Base-by-base conservation (phyloP, 2,113 vertebrate genomes). In the Grus americana region DNA sequence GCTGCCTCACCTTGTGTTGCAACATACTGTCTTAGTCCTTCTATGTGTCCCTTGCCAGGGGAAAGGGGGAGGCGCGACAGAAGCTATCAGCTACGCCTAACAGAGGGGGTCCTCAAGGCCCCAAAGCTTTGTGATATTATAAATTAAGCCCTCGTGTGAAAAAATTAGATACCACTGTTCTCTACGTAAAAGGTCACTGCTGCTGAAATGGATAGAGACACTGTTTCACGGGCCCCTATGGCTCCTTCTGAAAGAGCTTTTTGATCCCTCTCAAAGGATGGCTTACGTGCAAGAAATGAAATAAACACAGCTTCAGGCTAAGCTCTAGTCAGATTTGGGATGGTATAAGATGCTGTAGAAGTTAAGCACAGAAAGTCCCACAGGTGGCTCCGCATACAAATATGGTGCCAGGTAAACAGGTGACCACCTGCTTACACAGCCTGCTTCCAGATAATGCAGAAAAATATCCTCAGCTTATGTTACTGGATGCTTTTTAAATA, bases 171-270 rank as follows among this genome's bases (percentile, higher is more conserved):
- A 50, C 5, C 16, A 32, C 34, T 66, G 42, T 42, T 79, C 58
- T 86, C 22, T 34, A 24, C 24, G 8, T 74, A 47, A 55, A 67
- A 86, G 42, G 30, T 78, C 50, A 74, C 10, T 61, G 16, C 20
- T 66, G 42, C 50, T 92, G 79, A 93, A 86, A 90, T 2, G 10
- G 19, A 70, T 8, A 70, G 10, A 80, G 65, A 50, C n/a, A 30
- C 8, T 21, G 26, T 66, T 86, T 54, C 57, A 68, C 2, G 2
- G 50, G 54, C 10, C 30, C 15, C 49, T 44, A 29, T 0, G 0
- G 59, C 38, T 92, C 27, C 57, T 79, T 79, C 70, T 44, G 52
- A 75, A 75, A 70, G 18, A 44, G 57, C 27, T 38, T 61, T 66
- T 15, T 71, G 50, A 80, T 57, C 24, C 36, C 19, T 57, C 65